These are phyloP conservation scores for Casuarius casuarius DNA, from an alignment of 2,113 vertebrate genomes.

Conservation along the genomic window DNA sequence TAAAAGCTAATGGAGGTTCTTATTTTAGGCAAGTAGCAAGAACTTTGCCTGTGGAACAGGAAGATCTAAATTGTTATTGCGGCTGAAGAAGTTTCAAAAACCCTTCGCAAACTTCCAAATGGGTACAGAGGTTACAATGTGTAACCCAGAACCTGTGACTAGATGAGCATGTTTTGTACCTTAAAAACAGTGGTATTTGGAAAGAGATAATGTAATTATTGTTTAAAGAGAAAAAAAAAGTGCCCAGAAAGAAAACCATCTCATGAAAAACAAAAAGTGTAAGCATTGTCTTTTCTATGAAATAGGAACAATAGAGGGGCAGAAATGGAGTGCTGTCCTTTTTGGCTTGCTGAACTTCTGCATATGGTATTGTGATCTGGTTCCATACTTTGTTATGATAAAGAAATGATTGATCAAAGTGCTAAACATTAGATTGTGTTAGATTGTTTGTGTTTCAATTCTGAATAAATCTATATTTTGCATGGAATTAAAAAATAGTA, in stretches of 20 bases:
- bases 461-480: neutral
- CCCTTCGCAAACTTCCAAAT: neutral
- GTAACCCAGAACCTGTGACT: neutral
- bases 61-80: slow-evolving; percentile 20
- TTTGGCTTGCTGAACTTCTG: neutral
- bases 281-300: neutral
- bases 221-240: neutral
- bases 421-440: neutral
- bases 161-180: neutral
- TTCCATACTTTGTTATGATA: neutral
- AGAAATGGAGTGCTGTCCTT: neutral
- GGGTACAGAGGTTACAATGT: neutral
- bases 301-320: neutral
- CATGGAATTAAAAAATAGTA: neutral
- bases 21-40: neutral
- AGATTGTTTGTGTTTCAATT: neutral
- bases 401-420: neutral
- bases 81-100: neutral
- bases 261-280: neutral
- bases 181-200: neutral
- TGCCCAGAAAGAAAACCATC: neutral
- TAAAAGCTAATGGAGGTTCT: slow-evolving; percentile 61
- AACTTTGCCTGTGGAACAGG: neutral
- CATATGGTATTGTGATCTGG: neutral
- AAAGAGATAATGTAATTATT: neutral